Conservation (phyloP, 2,797 vertebrate genomes). For the Tiaroga cobitis region DNA sequence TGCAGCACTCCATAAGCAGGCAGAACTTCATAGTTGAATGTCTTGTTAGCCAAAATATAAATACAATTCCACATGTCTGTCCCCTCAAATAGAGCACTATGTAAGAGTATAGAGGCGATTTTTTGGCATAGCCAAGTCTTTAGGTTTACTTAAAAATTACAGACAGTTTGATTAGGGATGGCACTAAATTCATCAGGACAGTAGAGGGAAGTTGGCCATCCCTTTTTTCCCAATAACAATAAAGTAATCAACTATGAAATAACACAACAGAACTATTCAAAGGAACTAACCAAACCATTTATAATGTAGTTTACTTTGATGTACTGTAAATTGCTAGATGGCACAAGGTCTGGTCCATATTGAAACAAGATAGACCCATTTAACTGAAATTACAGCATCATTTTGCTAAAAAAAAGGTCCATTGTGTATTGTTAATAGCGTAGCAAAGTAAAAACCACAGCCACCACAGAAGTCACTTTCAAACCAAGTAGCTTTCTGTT, state of each 20-base stretch:
- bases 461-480: too few relatives aligned
- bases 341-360: not conserved
- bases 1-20: not conserved
- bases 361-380: not conserved
- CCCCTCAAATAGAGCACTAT: not conserved
- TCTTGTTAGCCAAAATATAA: not conserved
- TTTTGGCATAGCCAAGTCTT: not conserved
- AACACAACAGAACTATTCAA: not conserved
- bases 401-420: not conserved
- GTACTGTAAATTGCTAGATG: not conserved
- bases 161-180: not conserved
- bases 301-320: not conserved
- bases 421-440: too few relatives aligned
- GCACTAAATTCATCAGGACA: not conserved
- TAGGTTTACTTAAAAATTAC: not conserved
- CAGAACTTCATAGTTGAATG: not conserved
- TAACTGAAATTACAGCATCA: not conserved
- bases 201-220: not conserved
- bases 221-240: not conserved
- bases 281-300: not conserved
- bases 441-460: too few relatives aligned
- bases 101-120: not conserved
- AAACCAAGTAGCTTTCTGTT: not conserved
- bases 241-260: not conserved
- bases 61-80: too few relatives aligned